Conservation (phyloP, 2,113 vertebrate genomes). For the Elgaria multicarinata region DNA sequence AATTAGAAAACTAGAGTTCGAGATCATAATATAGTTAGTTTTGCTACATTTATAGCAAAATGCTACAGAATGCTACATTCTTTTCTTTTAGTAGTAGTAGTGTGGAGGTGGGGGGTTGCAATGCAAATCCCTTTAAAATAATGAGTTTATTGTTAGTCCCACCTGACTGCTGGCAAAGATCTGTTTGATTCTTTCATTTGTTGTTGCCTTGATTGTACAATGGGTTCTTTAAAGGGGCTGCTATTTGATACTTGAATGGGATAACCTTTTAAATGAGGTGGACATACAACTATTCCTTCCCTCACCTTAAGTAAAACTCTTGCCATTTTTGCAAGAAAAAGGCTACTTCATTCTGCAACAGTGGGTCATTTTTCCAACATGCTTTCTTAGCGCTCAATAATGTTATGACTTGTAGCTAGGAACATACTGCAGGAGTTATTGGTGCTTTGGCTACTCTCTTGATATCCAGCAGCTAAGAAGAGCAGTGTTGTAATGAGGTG, state of each 20-base stretch:
- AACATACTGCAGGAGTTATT: fast-evolving
- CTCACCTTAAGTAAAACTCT: not conserved
- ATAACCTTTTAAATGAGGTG: not conserved
- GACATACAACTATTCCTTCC: not conserved
- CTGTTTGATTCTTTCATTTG: conserved; percentile 48
- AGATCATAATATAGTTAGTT: not conserved
- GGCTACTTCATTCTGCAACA: not conserved
- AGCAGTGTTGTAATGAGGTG: fast-evolving
- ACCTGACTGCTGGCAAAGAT: not conserved
- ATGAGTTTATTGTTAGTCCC: not conserved
- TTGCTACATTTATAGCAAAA: not conserved
- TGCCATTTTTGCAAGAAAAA: not conserved
- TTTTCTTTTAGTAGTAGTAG: not conserved
- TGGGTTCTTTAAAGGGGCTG: conserved; percentile 3
- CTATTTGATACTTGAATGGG: not conserved
- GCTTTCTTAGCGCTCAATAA: not conserved
- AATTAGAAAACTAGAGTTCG: not conserved
- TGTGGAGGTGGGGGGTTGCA: not conserved
- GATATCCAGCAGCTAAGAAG: fast-evolving
- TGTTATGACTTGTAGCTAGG: not conserved
- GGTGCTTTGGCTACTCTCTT: fast-evolving
- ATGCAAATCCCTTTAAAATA: conserved; percentile 6
- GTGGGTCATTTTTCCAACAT: not conserved
- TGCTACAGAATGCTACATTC: not conserved
- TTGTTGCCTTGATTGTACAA: not conserved